Evolutionary conservation across 2,797 vertebrate genomes (phyloP).

Genomic region (Syngnathus rostellatus): DNA sequence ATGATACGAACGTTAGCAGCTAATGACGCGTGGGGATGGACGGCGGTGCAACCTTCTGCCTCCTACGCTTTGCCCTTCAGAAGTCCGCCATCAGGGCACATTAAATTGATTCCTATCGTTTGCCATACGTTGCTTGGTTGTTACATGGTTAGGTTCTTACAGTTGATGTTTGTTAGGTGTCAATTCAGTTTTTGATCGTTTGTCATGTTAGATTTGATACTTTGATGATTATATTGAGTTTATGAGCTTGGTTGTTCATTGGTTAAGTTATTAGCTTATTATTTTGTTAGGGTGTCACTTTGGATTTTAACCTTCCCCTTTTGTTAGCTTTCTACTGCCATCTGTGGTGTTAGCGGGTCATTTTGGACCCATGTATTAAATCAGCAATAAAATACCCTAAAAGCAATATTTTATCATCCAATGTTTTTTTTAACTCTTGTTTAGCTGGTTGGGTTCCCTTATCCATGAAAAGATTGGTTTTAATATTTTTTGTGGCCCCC

Average conservation of each 20-base stretch:
- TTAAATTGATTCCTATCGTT: neutral
- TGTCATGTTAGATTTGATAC: neutral
- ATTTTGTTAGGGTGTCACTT: too few relatives aligned
- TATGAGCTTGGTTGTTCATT: neutral
- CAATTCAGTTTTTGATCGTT: too few relatives aligned
- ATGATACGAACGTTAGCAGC: neutral
- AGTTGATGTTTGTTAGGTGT: neutral
- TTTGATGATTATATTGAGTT: neutral
- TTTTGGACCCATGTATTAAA: too few relatives aligned
- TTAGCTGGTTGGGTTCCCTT: too few relatives aligned
- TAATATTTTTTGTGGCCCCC: too few relatives aligned
- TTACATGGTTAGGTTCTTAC: neutral
- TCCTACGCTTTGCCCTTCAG: neutral
- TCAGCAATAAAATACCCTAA: too few relatives aligned
- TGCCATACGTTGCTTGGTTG: neutral
- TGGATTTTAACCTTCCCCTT: too few relatives aligned
- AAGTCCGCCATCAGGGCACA: neutral
- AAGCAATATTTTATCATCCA: too few relatives aligned
- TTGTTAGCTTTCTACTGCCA: too few relatives aligned
- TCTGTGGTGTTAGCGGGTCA: too few relatives aligned
- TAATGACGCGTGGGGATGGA: neutral
- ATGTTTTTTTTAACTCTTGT: too few relatives aligned
- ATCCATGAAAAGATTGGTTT: too few relatives aligned
- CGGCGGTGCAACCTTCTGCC: neutral
- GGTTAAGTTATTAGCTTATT: neutral